These are phyloP conservation scores for Pachyseris speciosa DNA, from an alignment of 64 coral and sea anemone species.

Conservation along the genomic window DNA sequence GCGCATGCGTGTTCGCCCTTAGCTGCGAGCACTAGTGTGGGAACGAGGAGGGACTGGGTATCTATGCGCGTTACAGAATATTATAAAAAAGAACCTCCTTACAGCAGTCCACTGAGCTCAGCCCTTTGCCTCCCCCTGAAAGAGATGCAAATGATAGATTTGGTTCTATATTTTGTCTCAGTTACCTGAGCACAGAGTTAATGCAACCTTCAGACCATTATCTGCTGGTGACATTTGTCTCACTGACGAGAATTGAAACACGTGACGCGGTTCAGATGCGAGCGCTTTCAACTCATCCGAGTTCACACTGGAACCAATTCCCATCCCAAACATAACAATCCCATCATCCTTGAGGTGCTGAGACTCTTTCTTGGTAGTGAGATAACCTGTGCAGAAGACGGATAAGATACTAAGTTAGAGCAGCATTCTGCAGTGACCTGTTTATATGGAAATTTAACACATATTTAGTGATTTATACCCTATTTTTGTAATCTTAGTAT, in stretches of 20 bases:
- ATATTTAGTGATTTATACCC: too few species aligned
- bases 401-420: too few species aligned
- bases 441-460: too few species aligned
- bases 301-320: neutral
- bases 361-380: neutral
- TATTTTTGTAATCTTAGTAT: too few species aligned
- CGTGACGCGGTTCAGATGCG: neutral
- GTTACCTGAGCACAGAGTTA: constrained; percentile 26
- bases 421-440: too few species aligned
- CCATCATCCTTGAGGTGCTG: neutral
- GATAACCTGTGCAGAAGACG: neutral
- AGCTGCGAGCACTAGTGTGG: too few species aligned
- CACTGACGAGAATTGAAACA: neutral
- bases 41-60: too few species aligned
- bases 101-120: too few species aligned
- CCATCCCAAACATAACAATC: constrained; percentile 1
- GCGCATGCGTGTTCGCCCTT: too few species aligned
- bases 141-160: too few species aligned
- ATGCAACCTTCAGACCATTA: neutral
- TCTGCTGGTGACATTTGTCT: neutral
- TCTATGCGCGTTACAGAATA: too few species aligned
- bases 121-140: too few species aligned
- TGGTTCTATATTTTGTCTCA: neutral
- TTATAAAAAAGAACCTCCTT: neutral
- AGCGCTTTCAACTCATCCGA: neutral